phyloP scores from a whole-genome alignment of 2,888 invertebrate species.

The Flexamia atlantica region DNA sequence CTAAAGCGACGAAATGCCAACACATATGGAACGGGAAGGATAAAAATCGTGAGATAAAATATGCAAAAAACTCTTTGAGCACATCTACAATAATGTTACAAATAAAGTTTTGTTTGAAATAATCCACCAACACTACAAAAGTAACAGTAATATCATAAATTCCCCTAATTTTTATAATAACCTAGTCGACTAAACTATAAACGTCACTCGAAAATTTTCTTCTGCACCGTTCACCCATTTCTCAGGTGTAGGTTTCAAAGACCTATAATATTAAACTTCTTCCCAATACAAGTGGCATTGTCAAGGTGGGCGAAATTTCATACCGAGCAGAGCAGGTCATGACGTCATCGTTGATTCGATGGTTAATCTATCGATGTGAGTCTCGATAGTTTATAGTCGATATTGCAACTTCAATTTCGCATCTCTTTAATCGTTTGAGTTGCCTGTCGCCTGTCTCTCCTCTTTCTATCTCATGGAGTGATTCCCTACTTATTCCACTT shows the following conservation, averaged over 20 bases:
- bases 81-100: neutral
- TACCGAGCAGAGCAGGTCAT: no score
- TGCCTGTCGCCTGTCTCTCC: no score
- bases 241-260: slow-evolving; percentile 6
- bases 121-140: neutral
- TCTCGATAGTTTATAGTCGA: no score
- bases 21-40: slow-evolving; percentile 48
- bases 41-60: slow-evolving; percentile 9
- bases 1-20: slow-evolving; percentile 37
- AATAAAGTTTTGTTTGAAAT: neutral
- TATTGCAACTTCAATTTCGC: no score
- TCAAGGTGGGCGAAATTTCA: no score
- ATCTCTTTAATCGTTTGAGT: no score
- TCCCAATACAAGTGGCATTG: neutral
- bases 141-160: neutral
- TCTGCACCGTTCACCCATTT: slow-evolving; percentile 6
- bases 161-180: slow-evolving; percentile 49
- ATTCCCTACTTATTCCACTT: no score
- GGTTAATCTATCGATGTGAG: no score
- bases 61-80: neutral
- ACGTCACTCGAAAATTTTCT: slow-evolving; percentile 64
- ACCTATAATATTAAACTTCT: slow-evolving; percentile 40
- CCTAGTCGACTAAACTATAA: slow-evolving; percentile 62
- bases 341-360: no score
- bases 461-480: no score